Evolutionary conservation across 2,888 invertebrate genomes (phyloP).

Genomic region (Pseudococcus viburni): DNA sequence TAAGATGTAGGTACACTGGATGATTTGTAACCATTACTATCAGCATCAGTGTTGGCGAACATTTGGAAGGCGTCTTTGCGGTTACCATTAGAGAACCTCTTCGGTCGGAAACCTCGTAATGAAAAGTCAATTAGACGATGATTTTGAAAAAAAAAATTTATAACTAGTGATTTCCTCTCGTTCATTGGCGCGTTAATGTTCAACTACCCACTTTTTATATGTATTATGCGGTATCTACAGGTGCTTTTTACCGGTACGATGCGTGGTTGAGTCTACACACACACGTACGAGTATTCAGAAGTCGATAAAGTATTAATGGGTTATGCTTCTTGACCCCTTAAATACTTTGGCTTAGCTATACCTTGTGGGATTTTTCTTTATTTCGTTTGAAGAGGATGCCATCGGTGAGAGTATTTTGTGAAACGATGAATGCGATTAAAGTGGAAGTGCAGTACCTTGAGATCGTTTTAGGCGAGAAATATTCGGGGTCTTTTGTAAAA

Average conservation of each 20-base stretch:
- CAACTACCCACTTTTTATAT: not conserved
- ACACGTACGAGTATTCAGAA: not conserved
- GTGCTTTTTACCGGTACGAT: not conserved
- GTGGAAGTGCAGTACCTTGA: too few relatives aligned
- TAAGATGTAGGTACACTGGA: not conserved
- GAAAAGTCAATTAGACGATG: conserved; percentile 45
- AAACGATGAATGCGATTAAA: not conserved
- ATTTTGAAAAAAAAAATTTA: conserved; percentile 15
- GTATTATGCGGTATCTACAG: not conserved
- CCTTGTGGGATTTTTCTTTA: conserved; percentile 1
- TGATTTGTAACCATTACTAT: not conserved
- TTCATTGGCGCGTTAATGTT: not conserved
- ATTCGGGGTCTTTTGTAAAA: too few relatives aligned
- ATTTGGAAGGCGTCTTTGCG: conserved; percentile 22
- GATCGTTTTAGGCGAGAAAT: too few relatives aligned
- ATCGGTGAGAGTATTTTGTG: not conserved
- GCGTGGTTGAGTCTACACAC: conserved; percentile 25
- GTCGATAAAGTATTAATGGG: conserved; percentile 17
- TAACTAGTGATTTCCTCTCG: conserved; percentile 37
- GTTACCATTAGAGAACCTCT: not conserved
- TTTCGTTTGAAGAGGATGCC: not conserved
- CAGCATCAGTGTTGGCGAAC: conserved; percentile 7
- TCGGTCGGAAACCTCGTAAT: conserved; percentile 19
- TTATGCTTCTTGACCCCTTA: not conserved
- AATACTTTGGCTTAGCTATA: not conserved